phyloP scores from a whole-genome alignment of 2,113 vertebrate species.

The Oncorhynchus clarkii region DNA sequence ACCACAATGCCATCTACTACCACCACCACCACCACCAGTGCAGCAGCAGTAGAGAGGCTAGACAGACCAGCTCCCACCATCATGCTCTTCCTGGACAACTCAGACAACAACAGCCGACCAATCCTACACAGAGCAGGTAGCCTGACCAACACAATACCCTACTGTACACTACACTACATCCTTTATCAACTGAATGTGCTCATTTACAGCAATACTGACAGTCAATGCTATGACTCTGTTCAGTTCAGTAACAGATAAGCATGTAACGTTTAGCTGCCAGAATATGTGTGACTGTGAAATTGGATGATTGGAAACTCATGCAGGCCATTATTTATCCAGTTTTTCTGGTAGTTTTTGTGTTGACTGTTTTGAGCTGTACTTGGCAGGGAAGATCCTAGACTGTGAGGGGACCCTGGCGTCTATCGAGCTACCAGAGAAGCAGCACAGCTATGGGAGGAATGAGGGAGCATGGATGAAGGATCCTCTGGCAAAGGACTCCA shows the following conservation, averaged over 20 bases:
- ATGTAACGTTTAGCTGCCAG: background rate
- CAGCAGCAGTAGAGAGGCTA: background rate
- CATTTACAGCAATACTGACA: too few species aligned
- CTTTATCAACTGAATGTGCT: too few species aligned
- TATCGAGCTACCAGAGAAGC: conserved; percentile 82
- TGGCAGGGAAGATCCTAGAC: conserved; percentile 77
- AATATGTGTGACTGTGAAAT: conserved; percentile 17
- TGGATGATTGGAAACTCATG: background rate
- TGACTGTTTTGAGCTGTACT: conserved; percentile 4
- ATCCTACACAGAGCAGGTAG: conserved; percentile 70
- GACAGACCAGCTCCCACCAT: conserved; percentile 67
- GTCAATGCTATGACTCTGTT: background rate
- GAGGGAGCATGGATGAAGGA: conserved; percentile 99
- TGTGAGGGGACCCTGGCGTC: conserved; percentile 90
- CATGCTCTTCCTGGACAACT: conserved; percentile 66
- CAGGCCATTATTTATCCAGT: background rate
- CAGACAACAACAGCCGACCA: conserved; percentile 66
- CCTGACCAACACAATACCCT: background rate
- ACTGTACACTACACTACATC: too few species aligned
- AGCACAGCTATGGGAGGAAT: conserved; percentile 93
- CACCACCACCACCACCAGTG: conserved; percentile 34
- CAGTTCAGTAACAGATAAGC: conserved; percentile 8
- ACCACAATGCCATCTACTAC: conserved; percentile 30
- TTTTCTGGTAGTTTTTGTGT: background rate
- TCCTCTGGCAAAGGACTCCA: conserved; percentile 82